These are phyloP conservation scores for Zonitis immaculata DNA, from an alignment of 2,888 invertebrate genomes.

Conservation along the genomic window DNA sequence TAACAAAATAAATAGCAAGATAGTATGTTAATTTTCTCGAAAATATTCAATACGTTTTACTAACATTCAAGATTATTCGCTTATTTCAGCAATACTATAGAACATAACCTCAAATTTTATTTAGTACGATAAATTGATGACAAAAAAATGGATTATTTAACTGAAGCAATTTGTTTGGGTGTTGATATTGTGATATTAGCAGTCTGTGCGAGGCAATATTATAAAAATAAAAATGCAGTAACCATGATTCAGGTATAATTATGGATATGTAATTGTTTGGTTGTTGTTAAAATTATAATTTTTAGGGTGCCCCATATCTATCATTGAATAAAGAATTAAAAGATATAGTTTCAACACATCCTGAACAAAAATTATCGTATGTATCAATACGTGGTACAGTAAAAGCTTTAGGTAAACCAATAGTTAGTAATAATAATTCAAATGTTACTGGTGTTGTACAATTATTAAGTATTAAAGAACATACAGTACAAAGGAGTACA, in stretches of 20 bases:
- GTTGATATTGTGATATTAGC: slow-evolving; percentile 71
- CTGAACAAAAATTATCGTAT: slow-evolving; percentile 65
- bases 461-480: slow-evolving; percentile 74
- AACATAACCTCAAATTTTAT: slow-evolving; percentile 2
- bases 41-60: neutral
- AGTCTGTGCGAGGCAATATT: slow-evolving; percentile 69
- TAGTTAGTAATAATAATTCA: slow-evolving; percentile 68
- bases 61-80: neutral
- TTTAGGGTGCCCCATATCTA: slow-evolving; percentile 65
- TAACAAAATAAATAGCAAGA: no score
- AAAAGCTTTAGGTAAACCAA: slow-evolving; percentile 69
- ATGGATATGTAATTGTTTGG: neutral
- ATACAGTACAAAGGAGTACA: slow-evolving; percentile 74
- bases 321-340: slow-evolving; percentile 62
- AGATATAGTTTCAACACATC: slow-evolving; percentile 57
- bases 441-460: slow-evolving; percentile 74
- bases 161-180: slow-evolving; percentile 69
- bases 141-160: slow-evolving; percentile 66
- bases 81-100: neutral
- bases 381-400: slow-evolving; percentile 72
- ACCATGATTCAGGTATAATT: slow-evolving; percentile 65
- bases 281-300: slow-evolving; percentile 17
- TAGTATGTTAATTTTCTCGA: neutral
- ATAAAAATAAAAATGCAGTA: slow-evolving; percentile 68
- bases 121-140: neutral